Base-by-base conservation (phyloP, 2,113 vertebrate genomes). In the Tetraodon nigroviridis region DNA sequence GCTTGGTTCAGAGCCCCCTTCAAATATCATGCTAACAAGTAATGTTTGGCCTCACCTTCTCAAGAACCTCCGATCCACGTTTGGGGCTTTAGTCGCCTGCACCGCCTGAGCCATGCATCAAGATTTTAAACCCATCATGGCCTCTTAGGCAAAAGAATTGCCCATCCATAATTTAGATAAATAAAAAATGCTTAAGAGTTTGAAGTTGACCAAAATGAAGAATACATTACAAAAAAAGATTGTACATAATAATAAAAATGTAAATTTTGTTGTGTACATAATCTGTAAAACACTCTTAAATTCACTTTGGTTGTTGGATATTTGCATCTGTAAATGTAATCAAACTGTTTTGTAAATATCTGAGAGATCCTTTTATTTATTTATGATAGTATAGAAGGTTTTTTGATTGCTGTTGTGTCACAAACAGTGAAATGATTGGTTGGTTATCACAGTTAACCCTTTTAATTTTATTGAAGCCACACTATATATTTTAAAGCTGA, bases 261-360 rank as follows among this genome's bases (percentile, higher is more conserved):
- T 90, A 85, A 69, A 86, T 88, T 80, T 65, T 64, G 60, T 20
- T 87, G 86, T 87, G 86, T 84, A 81, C 48, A 81, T 81, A 54
- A 58, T 82, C 64, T 84, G 72, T 79, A 81, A 76, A 64, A 74
- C 51, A 55, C 41, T 67, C 10, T 24, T 53, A 8, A 21, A 24
- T 74, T 61, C 18, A n/a, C 19, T 54, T 24, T 65, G 49, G 22
- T 67, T 48, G 51, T 77, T 47, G 7, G 60, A 45, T 67, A 78
- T 72, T 76, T 70, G 55, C 12, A 44, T 69, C 63, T 84, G 71
- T 85, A 81, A 19, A 77, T 79, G 62, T 66, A 73, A 78, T 77
- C 49, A 37, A 69, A 60, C 80, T 51, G 73, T 73, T 48, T 53
- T 89, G 76, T 89, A 84, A 56, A 87, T 81, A 84, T 48, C 12